Conservation (phyloP, 1,140 invertebrate species). For the Thrips palmi region DNA sequence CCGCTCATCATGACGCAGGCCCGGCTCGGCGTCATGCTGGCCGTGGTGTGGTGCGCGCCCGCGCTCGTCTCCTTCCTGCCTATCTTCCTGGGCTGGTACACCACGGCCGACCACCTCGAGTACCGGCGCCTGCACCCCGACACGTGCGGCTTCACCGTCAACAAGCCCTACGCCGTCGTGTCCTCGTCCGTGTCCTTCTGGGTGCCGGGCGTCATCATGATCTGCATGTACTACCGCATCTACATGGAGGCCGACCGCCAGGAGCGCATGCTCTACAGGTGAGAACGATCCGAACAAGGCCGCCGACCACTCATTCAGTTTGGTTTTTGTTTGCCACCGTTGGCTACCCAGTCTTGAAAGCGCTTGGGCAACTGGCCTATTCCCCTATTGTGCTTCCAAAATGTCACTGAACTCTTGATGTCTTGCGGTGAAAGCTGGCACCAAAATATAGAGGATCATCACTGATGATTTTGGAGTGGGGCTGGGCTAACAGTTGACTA, state of each 20-base stretch:
- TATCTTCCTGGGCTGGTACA: slow-evolving; percentile 87
- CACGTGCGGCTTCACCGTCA: slow-evolving; percentile 73
- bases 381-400: too few species aligned
- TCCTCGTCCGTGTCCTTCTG: slow-evolving; percentile 89
- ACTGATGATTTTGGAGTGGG: too few species aligned
- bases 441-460: too few species aligned
- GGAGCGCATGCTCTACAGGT: slow-evolving; percentile 78
- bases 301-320: too few species aligned
- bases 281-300: too few species aligned
- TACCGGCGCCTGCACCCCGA: slow-evolving; percentile 50
- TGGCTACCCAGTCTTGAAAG: too few species aligned
- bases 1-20: slow-evolving; percentile 70
- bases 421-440: too few species aligned
- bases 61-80: slow-evolving; percentile 86
- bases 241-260: slow-evolving; percentile 81
- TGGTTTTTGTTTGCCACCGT: too few species aligned
- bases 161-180: slow-evolving; percentile 73
- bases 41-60: slow-evolving; percentile 80
- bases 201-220: slow-evolving; percentile 87
- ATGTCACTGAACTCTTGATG: too few species aligned
- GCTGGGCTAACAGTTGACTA: too few species aligned
- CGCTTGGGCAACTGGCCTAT: too few species aligned
- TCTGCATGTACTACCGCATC: slow-evolving; percentile 85
- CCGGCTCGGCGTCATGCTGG: slow-evolving; percentile 54
- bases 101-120: slow-evolving; percentile 57